These are phyloP conservation scores for rabbit (Oryctolagus cuniculus) DNA, from an alignment of 2,113 vertebrate genomes.

Conservation along the genomic window mOryCun1.1 NC_091447.1:4963001-4963500, in stretches of 20 bases:
- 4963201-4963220: not conserved
- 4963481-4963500: not conserved
- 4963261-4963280: not conserved
- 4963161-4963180: not conserved
- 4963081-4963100: not conserved
- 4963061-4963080: not conserved
- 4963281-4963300: not conserved
- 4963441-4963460: not conserved
- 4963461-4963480: not conserved
- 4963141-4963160: not conserved
- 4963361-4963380: not conserved
- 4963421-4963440: constrained; percentile 14
- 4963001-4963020: not conserved
- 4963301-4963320: not conserved
- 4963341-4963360: not conserved
- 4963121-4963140: not conserved
- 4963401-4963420: constrained; percentile 13
- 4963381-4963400: not conserved
- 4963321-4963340: not conserved
- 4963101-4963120: not conserved
- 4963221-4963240: not conserved
- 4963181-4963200: not conserved
- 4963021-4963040: not conserved
- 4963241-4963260: not conserved
- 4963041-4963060: not conserved